Conservation (phyloP, 2,113 vertebrate genomes). For the Rhinolophus ferrumequinum region DNA sequence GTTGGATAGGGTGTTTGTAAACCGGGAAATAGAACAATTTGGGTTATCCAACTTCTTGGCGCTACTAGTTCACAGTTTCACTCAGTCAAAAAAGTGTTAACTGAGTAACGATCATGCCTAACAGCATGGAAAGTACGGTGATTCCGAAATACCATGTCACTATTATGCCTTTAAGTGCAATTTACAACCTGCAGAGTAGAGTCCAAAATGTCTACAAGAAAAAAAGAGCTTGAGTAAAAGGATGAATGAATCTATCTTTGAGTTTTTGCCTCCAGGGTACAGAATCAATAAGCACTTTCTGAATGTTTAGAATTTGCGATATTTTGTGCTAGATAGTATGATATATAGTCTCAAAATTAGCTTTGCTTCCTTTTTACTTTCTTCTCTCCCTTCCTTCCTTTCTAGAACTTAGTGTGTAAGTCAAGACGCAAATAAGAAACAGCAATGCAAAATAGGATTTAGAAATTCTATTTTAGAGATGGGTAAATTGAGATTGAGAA, state of each 20-base stretch:
- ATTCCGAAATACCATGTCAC: background rate
- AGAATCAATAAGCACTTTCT: background rate
- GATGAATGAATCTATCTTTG: background rate
- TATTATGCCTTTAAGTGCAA: background rate
- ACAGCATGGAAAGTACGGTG: background rate
- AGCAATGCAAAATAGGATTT: background rate
- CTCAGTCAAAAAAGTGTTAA: conserved; percentile 2
- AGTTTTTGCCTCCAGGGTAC: background rate
- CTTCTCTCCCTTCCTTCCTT: background rate
- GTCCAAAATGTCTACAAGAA: background rate
- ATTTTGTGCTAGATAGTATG: background rate
- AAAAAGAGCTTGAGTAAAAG: background rate
- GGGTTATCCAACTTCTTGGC: background rate
- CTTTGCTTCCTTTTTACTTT: background rate
- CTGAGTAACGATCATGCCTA: background rate
- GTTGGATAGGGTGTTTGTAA: background rate
- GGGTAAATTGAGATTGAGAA: background rate
- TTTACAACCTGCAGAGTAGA: background rate
- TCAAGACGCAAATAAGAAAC: background rate
- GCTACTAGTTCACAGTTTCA: background rate
- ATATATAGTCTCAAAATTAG: background rate
- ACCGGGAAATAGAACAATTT: background rate
- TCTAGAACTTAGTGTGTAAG: background rate
- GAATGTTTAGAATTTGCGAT: background rate
- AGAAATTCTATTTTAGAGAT: conserved; percentile 18